Conservation (phyloP, 2,797 vertebrate genomes). For the Chloroceryle amazona region DNA sequence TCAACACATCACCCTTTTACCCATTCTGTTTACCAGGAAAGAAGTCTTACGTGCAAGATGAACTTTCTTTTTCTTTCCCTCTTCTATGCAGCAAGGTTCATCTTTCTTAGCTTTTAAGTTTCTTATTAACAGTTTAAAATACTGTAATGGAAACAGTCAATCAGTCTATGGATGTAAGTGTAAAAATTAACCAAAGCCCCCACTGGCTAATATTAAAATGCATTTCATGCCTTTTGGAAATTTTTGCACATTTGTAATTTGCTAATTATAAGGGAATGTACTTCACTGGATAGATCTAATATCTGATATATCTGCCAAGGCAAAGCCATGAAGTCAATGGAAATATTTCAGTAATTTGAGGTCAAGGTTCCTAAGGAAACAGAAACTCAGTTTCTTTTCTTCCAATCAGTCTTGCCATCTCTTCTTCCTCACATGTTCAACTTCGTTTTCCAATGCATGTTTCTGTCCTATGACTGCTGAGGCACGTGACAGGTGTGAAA, state of each 20-base stretch:
- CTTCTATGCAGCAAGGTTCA: neutral
- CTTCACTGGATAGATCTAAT: neutral
- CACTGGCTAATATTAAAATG: neutral
- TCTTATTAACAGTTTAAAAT: neutral
- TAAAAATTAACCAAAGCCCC: neutral
- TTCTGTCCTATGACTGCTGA: neutral
- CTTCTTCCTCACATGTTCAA: neutral
- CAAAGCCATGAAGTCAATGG: neutral
- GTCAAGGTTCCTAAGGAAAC: constrained; percentile 42
- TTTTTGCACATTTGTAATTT: neutral
- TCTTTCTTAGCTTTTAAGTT: neutral
- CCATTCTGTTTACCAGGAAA: neutral
- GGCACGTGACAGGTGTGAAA: neutral
- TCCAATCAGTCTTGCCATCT: constrained; percentile 17
- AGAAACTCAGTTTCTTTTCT: neutral
- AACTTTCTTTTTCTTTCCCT: neutral
- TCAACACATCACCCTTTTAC: neutral
- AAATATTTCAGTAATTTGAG: constrained; percentile 24
- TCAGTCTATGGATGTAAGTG: neutral
- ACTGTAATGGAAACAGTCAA: neutral
- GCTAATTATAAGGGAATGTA: neutral
- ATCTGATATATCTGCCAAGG: neutral
- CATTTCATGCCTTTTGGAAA: neutral
- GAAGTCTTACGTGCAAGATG: neutral
- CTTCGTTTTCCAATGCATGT: neutral